These are phyloP conservation scores for Sesia apiformis DNA, from an alignment of 2,888 invertebrate genomes.

Conservation along the genomic window DNA sequence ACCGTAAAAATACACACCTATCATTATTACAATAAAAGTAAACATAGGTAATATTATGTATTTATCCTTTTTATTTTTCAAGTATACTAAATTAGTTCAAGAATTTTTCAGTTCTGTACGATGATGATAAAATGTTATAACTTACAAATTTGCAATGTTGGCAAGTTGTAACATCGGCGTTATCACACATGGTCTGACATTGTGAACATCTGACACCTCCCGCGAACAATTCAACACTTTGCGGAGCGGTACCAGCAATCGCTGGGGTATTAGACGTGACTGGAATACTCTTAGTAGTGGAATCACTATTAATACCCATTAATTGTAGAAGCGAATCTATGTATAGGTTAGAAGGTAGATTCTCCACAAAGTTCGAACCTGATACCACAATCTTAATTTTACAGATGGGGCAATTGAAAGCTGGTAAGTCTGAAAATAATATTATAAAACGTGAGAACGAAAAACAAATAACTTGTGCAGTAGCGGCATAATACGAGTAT, in stretches of 20 bases:
- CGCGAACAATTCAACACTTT: conserved; percentile 47
- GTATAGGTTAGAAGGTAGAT: conserved; percentile 80
- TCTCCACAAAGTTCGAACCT: conserved; percentile 63
- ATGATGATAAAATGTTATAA: neutral
- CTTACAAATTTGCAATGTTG: conserved; percentile 77
- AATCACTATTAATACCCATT: conserved; percentile 38
- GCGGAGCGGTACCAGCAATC: conserved; percentile 8
- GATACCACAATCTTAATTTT: conserved; percentile 57
- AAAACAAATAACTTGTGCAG: too few species aligned
- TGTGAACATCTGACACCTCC: conserved; percentile 41
- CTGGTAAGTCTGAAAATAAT: conserved; percentile 36
- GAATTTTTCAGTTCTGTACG: neutral
- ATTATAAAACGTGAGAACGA: too few species aligned
- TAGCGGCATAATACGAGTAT: too few species aligned
- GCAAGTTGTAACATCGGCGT: conserved; percentile 46
- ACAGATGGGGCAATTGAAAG: conserved; percentile 76
- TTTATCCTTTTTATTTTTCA: too few species aligned
- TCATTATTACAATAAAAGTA: too few species aligned
- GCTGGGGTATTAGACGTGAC: conserved; percentile 14
- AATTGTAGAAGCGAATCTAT: conserved; percentile 76
- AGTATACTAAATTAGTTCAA: neutral
- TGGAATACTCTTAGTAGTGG: conserved; percentile 29
- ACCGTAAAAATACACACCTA: too few species aligned
- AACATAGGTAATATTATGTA: too few species aligned
- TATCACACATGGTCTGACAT: conserved; percentile 51